These are phyloP conservation scores for Stegodyphus mimosarum DNA, from an alignment of 1,140 invertebrate genomes.

Conservation along the genomic window DNA sequence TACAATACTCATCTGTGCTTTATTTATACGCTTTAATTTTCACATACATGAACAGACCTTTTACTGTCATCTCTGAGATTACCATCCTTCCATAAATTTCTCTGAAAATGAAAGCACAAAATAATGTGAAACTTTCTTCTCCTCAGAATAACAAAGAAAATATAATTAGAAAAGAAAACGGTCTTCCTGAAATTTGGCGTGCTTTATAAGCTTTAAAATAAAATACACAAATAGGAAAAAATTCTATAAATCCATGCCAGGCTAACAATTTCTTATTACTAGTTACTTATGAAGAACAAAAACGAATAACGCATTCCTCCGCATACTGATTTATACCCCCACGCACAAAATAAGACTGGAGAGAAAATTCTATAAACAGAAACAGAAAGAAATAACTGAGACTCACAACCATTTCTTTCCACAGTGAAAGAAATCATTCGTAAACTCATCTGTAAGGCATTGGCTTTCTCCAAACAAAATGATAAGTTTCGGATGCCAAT, in stretches of 20 bases:
- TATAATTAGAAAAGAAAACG: too few species aligned
- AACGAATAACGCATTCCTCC: constrained; percentile 34
- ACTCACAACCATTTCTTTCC: constrained; percentile 4
- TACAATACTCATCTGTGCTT: too few species aligned
- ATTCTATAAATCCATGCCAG: not conserved
- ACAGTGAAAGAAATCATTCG: constrained; percentile 29
- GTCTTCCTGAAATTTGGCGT: too few species aligned
- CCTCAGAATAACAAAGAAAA: too few species aligned
- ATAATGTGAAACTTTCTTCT: too few species aligned
- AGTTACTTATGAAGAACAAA: not conserved
- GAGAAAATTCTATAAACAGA: constrained; percentile 24
- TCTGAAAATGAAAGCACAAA: too few species aligned
- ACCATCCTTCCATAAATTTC: too few species aligned
- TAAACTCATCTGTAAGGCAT: constrained; percentile 52
- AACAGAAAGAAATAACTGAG: not conserved
- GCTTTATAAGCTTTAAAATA: not conserved
- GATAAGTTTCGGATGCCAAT: constrained; percentile 56
- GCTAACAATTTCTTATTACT: constrained; percentile 32
- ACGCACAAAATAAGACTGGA: not conserved
- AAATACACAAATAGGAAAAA: not conserved
- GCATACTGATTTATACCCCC: constrained; percentile 17
- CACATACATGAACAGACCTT: too few species aligned
- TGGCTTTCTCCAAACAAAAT: constrained; percentile 45
- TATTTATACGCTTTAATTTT: too few species aligned
- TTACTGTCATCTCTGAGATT: too few species aligned